Evolutionary conservation across 1,140 invertebrate genomes (phyloP).

Genomic region (Drosophila pallidifrons): DNA sequence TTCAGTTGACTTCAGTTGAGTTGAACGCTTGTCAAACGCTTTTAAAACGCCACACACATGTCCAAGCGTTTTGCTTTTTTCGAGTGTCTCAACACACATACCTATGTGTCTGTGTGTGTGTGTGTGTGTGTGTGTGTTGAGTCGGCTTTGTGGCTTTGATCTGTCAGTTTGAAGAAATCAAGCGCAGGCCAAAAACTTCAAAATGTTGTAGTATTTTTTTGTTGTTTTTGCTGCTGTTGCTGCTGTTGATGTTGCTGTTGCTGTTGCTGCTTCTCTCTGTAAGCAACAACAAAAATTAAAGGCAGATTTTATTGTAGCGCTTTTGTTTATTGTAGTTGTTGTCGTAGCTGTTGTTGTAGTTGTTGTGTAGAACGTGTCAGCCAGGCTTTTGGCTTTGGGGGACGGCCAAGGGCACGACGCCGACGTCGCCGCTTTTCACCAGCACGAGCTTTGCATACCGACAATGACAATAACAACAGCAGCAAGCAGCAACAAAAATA

Average conservation of each 20-base stretch:
- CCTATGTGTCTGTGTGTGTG: not conserved
- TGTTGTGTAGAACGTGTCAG: constrained; percentile 79
- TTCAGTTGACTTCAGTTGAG: constrained; percentile 39
- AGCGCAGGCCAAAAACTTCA: constrained; percentile 81
- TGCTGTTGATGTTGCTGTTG: constrained; percentile 9
- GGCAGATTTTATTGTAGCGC: constrained; percentile 58
- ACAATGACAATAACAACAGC: constrained; percentile 51
- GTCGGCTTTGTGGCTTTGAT: constrained; percentile 75
- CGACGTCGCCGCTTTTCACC: constrained; percentile 53
- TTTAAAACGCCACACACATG: constrained; percentile 80
- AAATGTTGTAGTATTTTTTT: constrained; percentile 62
- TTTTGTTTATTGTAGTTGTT: constrained; percentile 46
- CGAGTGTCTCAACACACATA: constrained; percentile 47
- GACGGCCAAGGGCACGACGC: constrained; percentile 70
- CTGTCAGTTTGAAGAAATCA: constrained; percentile 84
- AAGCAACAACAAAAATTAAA: constrained; percentile 35
- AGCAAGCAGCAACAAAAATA: constrained; percentile 56
- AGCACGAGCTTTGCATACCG: constrained; percentile 65
- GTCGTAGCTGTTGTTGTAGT: constrained; percentile 36
- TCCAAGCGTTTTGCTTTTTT: constrained; percentile 46
- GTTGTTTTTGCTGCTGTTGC: constrained; percentile 3
- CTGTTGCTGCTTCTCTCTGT: not conserved
- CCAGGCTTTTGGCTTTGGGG: constrained; percentile 61
- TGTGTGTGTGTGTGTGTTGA: constrained; percentile 3
- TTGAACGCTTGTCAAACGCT: constrained; percentile 82